phyloP scores from a whole-genome alignment of 1,140 invertebrate genomes.

The Bombyx mori region ASM3026992v2 NC_085119.1:4984001-4984500 shows the following conservation, averaged over 20 bases:
- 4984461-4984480: slow-evolving; percentile 24
- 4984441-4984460: slow-evolving; percentile 37
- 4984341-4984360: slow-evolving; percentile 3
- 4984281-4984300: not conserved
- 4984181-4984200: too few relatives aligned
- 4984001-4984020: too few relatives aligned
- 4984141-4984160: too few relatives aligned
- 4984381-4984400: slow-evolving; percentile 1
- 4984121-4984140: too few relatives aligned
- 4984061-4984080: not conserved
- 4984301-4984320: too few relatives aligned
- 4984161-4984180: too few relatives aligned
- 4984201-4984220: too few relatives aligned
- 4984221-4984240: too few relatives aligned
- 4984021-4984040: too few relatives aligned
- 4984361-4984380: slow-evolving; percentile 4
- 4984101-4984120: slow-evolving; percentile 1
- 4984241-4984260: not conserved
- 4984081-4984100: not conserved
- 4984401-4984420: slow-evolving; percentile 12
- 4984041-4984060: too few relatives aligned
- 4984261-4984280: not conserved
- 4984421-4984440: slow-evolving; percentile 9
- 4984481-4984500: too few relatives aligned
- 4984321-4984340: not conserved